Evolutionary conservation across 2,888 invertebrate species (phyloP).

Genomic region (Phorcus lineatus): DNA sequence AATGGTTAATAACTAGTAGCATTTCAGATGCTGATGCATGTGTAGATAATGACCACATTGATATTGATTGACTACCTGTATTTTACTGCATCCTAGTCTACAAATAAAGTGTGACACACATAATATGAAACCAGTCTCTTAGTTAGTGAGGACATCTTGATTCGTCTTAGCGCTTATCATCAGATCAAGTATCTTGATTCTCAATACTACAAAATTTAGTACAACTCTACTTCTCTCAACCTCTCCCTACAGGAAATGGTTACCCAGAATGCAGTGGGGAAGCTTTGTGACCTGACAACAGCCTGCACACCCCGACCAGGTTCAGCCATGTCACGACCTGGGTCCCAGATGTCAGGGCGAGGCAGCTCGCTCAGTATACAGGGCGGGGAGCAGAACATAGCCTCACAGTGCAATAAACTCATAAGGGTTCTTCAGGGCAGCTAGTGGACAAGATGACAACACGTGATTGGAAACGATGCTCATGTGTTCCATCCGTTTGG

Average conservation of each 20-base stretch:
- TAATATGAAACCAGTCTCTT: too few relatives aligned
- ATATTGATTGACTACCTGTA: too few relatives aligned
- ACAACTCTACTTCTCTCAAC: too few relatives aligned
- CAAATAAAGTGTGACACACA: too few relatives aligned
- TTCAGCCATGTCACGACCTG: slow-evolving; percentile 53
- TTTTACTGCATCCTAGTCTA: too few relatives aligned
- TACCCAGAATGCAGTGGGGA: slow-evolving; percentile 63
- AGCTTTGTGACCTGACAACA: slow-evolving; percentile 56
- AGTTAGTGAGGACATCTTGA: too few relatives aligned
- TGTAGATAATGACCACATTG: too few relatives aligned
- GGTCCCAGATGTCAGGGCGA: slow-evolving; percentile 52
- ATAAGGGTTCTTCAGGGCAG: slow-evolving; percentile 56
- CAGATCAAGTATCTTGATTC: too few relatives aligned
- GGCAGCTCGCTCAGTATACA: slow-evolving; percentile 58
- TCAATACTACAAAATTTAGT: too few relatives aligned
- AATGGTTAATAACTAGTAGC: too few relatives aligned
- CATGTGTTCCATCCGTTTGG: background rate
- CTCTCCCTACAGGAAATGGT: slow-evolving; percentile 62
- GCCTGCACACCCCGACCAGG: slow-evolving; percentile 54
- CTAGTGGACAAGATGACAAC: background rate
- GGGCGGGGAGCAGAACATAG: slow-evolving; percentile 57
- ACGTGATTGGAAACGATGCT: background rate
- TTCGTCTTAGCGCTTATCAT: too few relatives aligned
- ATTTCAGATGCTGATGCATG: too few relatives aligned
- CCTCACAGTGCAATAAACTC: slow-evolving; percentile 67